Percentiles rank a stretch among this genome's conserved stretches.
Evolutionary conservation across 2,888 invertebrate genomes (phyloP).

Genomic region (Hypolimnas misippus): DNA sequence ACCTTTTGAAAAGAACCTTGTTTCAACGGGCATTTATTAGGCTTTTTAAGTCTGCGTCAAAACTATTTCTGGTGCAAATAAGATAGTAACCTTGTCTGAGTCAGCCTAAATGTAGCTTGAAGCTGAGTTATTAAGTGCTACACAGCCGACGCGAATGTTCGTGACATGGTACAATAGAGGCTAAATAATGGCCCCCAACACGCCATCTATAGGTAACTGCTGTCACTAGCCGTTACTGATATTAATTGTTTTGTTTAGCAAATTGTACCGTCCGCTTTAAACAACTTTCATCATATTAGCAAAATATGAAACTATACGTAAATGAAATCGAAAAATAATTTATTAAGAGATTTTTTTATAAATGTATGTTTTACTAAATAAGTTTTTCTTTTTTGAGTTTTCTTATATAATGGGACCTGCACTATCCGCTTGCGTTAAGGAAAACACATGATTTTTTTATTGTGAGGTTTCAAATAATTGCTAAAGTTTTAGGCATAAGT

Average conservation of each 20-base stretch:
- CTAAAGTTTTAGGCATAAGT: too few species aligned
- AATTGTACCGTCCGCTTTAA: slow-evolving; percentile 5
- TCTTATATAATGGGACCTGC: too few species aligned
- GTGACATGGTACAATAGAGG: slow-evolving; percentile 29
- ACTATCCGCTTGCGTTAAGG: too few species aligned
- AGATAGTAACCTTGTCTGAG: slow-evolving; percentile 24
- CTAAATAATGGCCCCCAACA: slow-evolving; percentile 38
- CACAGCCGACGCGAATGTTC: slow-evolving; percentile 29
- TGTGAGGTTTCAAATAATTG: too few species aligned
- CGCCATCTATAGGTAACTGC: slow-evolving; percentile 29
- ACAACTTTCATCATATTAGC: slow-evolving; percentile 5
- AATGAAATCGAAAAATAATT: too few species aligned
- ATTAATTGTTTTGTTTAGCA: slow-evolving; percentile 22
- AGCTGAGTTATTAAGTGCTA: slow-evolving; percentile 29
- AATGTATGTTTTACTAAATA: too few species aligned
- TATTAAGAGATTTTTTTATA: too few species aligned
- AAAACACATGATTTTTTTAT: too few species aligned
- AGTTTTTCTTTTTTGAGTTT: too few species aligned
- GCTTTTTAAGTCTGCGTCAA: too few species aligned
- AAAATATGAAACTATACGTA: not conserved
- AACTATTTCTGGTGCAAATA: slow-evolving; percentile 7
- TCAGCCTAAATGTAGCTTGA: slow-evolving; percentile 24
- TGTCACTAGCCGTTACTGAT: slow-evolving; percentile 25
- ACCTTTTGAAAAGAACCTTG: too few species aligned
- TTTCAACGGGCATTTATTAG: too few species aligned